phyloP scores from a whole-genome alignment of 2,888 invertebrate species.

The Sphaerophoria taeniata region DNA sequence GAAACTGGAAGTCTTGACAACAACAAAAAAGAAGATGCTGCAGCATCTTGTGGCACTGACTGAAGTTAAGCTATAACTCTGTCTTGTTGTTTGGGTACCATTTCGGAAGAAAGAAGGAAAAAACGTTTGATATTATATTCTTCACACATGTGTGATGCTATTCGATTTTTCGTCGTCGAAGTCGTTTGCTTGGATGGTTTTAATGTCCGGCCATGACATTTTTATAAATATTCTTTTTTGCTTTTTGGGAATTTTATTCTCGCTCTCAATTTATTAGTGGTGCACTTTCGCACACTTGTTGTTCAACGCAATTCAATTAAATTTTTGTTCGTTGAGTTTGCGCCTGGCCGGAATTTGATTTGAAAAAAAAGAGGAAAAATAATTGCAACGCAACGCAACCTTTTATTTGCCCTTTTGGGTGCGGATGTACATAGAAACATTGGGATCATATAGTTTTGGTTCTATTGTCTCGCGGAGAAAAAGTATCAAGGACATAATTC shows the following conservation, averaged over 20 bases:
- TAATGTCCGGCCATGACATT: conserved; percentile 63
- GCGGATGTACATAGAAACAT: conserved; percentile 59
- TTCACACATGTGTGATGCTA: conserved; percentile 14
- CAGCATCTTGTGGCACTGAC: conserved; percentile 20
- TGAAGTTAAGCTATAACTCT: neutral
- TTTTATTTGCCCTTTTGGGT: conserved; percentile 70
- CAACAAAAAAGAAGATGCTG: neutral
- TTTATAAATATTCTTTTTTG: conserved; percentile 15
- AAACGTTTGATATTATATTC: neutral
- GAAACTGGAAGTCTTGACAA: neutral
- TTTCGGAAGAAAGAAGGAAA: neutral
- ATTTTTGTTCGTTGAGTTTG: conserved; percentile 64
- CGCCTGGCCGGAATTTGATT: conserved; percentile 27
- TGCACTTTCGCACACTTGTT: conserved; percentile 73
- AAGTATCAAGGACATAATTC: conserved; percentile 47
- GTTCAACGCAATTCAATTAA: conserved; percentile 69
- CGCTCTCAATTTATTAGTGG: conserved; percentile 61
- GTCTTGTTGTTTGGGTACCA: neutral
- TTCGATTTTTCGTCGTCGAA: neutral
- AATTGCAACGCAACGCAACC: conserved; percentile 49
- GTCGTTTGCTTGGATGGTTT: conserved; percentile 3
- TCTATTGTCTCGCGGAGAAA: conserved; percentile 33
- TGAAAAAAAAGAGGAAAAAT: neutral
- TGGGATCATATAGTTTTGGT: conserved; percentile 13
- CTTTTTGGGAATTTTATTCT: neutral